Evolutionary conservation across 2,113 vertebrate genomes (phyloP).

Genomic region (Mystacornis crossleyi): DNA sequence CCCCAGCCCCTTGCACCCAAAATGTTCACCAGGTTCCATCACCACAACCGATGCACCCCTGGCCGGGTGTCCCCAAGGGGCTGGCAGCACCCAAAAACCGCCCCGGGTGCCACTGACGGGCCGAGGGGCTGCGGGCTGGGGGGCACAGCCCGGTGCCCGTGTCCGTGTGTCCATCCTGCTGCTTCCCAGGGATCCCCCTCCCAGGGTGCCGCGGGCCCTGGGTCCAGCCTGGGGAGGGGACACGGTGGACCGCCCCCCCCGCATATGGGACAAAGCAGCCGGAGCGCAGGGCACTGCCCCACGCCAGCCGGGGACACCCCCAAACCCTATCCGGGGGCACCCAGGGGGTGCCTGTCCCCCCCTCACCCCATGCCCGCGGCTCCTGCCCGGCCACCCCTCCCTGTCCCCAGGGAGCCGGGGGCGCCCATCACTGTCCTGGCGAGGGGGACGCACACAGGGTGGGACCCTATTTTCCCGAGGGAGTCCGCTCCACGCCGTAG

Average conservation of each 20-base stretch:
- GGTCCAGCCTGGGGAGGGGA: constrained; percentile 5
- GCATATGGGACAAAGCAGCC: background rate
- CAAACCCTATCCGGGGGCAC: background rate
- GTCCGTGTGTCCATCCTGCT: background rate
- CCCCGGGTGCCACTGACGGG: background rate
- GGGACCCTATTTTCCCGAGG: constrained; percentile 73
- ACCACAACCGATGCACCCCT: background rate
- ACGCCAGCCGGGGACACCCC: background rate
- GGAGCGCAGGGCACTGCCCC: background rate
- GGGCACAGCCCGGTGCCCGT: background rate
- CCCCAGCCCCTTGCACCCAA: background rate
- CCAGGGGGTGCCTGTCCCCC: background rate
- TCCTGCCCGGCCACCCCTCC: background rate
- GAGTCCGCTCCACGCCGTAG: constrained; percentile 83
- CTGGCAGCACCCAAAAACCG: background rate
- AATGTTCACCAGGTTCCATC: background rate
- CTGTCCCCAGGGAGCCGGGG: background rate
- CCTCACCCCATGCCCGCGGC: background rate
- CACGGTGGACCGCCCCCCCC: background rate
- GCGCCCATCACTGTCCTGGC: background rate
- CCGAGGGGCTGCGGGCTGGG: background rate
- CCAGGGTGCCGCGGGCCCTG: background rate
- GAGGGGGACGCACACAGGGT: background rate
- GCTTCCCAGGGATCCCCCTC: constrained; percentile 28
- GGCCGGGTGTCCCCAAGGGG: background rate